phyloP scores from a whole-genome alignment of 2,797 vertebrate species.

The Sebastes itinus region DNA sequence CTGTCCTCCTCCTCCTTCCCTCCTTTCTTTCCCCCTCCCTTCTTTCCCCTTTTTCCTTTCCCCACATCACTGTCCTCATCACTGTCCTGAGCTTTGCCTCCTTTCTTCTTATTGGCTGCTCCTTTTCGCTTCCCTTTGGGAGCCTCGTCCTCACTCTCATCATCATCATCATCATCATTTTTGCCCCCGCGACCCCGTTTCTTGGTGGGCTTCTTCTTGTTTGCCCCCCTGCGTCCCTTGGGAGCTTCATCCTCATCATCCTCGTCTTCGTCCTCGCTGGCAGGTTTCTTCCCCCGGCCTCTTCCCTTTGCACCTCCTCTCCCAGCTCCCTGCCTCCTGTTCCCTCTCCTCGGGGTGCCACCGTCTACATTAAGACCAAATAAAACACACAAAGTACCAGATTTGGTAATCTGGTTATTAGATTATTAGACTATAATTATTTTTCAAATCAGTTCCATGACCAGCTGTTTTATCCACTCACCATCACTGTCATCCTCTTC shows the following conservation, averaged over 20 bases:
- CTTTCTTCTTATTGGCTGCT: slow-evolving; percentile 66
- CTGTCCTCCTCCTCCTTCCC: slow-evolving; percentile 67
- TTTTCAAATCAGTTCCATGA: neutral
- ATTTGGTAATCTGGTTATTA: neutral
- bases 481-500: slow-evolving; percentile 84
- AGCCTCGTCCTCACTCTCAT: slow-evolving; percentile 71
- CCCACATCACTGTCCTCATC: slow-evolving; percentile 70
- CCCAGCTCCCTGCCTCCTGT: slow-evolving; percentile 66
- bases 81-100: slow-evolving; percentile 68
- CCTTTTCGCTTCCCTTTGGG: slow-evolving; percentile 66
- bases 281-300: slow-evolving; percentile 66
- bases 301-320: slow-evolving; percentile 62
- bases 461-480: slow-evolving; percentile 67
- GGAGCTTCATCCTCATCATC: slow-evolving; percentile 69
- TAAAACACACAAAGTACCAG: neutral
- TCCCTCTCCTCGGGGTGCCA: slow-evolving; percentile 26
- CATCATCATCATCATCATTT: slow-evolving; percentile 44
- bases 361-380: slow-evolving; percentile 32
- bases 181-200: slow-evolving; percentile 42
- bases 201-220: slow-evolving; percentile 69
- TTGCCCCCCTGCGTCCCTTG: slow-evolving; percentile 60
- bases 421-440: neutral
- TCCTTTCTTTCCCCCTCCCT: slow-evolving; percentile 64
- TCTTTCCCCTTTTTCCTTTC: slow-evolving; percentile 63
- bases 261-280: slow-evolving; percentile 75